These are phyloP conservation scores for Teleiodes luculella DNA, from an alignment of 2,888 invertebrate species.

Conservation along the genomic window DNA sequence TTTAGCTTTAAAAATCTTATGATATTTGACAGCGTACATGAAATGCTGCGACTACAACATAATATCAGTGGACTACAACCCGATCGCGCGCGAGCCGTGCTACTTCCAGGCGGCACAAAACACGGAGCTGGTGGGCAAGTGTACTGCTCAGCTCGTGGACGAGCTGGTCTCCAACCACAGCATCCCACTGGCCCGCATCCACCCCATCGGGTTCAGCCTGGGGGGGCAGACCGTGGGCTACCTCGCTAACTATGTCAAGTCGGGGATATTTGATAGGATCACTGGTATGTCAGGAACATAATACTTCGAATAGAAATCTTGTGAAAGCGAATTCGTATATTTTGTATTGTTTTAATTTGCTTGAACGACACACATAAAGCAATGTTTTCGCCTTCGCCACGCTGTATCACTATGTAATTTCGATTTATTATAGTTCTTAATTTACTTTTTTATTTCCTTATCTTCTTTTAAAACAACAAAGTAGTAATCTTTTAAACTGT, in stretches of 20 bases:
- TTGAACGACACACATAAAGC: too few relatives aligned
- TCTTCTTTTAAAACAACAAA: too few relatives aligned
- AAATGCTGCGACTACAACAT: slow-evolving; percentile 78
- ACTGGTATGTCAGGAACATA: slow-evolving; percentile 65
- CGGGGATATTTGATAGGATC: slow-evolving; percentile 68
- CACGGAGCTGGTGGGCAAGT: slow-evolving; percentile 78
- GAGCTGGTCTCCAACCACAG: slow-evolving; percentile 56
- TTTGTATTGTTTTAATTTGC: too few relatives aligned
- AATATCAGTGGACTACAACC: slow-evolving; percentile 80
- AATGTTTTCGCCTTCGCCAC: too few relatives aligned
- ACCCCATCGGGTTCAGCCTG: slow-evolving; percentile 82
- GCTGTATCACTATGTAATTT: too few relatives aligned
- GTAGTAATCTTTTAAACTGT: too few relatives aligned
- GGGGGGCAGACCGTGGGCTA: slow-evolving; percentile 80
- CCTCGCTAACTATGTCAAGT: slow-evolving; percentile 63
- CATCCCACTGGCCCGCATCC: slow-evolving; percentile 68
- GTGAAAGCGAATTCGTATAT: too few relatives aligned
- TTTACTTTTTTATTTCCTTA: too few relatives aligned
- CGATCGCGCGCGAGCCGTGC: slow-evolving; percentile 78
- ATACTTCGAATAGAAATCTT: too few relatives aligned
- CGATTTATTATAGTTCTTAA: too few relatives aligned
- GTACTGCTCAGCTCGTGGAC: slow-evolving; percentile 79
- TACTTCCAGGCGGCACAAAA: slow-evolving; percentile 79
- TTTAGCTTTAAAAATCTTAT: too few relatives aligned
- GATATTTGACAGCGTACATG: slow-evolving; percentile 62